Base-by-base conservation (phyloP, 2,888 invertebrate genomes). In the Gisinianus flammeolus region DNA sequence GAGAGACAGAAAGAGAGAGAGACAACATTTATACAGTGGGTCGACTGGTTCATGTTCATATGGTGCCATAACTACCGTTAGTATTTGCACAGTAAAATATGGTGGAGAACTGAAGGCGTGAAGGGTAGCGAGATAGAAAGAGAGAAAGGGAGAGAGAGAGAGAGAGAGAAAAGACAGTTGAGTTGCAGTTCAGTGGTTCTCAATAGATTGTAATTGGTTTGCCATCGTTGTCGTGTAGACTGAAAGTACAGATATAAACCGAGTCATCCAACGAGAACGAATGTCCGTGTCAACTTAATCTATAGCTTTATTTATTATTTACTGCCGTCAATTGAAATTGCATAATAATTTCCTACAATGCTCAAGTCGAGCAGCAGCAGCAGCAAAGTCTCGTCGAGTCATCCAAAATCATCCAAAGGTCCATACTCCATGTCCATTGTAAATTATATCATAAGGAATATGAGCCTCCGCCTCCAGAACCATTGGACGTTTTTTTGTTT, bases 181-280 rank as follows among this genome's bases (percentile, higher is more conserved):
- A n/a, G n/a, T 54, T 77, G 78, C 73, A 79, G 77, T 80, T 79
- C 77, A 81, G 75, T 79, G 82, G 76, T 78, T 80, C 80, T 78
- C 78, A 81, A 81, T 81, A 68, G 76, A 78, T 78, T 80, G 78
- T 82, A 82, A 82, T 82, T 82, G 80, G 74, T 77, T 77, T 79
- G 56, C 80, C 66, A 72, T 52, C 72, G 64, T 30, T 22, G 6
- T 28, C 30, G 44, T 16, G 2, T 44, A 2, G 44, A 2, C 44
- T 4, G 12, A 16, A 19, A 5, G 12, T 35, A 5, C 35, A 35
- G 12, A 35, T 35, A 12, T 5, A 62, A 62, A 62, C 19, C 28
- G 33, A 33, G 22, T 16, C 4, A 31, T 22, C 44, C 44, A 68
- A 33, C 4, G 35, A 54, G 54, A 62, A 33, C 58, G 73, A 62